Percentiles rank a stretch among this genome's conserved stretches.
These are phyloP conservation scores for Vultur gryphus DNA, from an alignment of 2,797 vertebrate genomes.

Conservation along the genomic window DNA sequence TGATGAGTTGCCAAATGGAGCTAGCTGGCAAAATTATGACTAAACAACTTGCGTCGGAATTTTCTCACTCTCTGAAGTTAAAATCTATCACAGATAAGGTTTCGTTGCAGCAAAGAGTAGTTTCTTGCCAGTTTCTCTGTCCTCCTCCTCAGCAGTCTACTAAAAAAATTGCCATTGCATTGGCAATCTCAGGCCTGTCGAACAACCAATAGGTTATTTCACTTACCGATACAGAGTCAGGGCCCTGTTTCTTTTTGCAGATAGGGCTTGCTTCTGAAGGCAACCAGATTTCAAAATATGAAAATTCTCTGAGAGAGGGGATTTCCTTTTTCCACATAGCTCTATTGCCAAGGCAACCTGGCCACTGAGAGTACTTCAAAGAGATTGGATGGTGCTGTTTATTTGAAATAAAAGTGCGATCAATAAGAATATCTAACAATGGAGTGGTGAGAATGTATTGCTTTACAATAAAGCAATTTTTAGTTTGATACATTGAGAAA, in stretches of 20 bases:
- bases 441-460: background rate
- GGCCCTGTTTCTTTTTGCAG: background rate
- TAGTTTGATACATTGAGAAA: background rate
- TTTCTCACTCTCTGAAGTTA: background rate
- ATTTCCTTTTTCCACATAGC: background rate
- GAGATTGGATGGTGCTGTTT: background rate
- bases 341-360: slow-evolving; percentile 7
- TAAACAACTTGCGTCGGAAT: background rate
- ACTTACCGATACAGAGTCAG: background rate
- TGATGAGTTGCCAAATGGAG: background rate
- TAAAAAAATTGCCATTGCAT: background rate
- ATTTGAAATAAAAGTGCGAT: background rate
- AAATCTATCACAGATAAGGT: background rate
- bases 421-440: background rate
- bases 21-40: background rate
- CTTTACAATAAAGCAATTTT: background rate
- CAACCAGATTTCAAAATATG: background rate
- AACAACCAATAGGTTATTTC: background rate
- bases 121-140: background rate
- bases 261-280: background rate
- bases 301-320: background rate
- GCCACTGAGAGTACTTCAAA: background rate
- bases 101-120: background rate
- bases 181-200: background rate
- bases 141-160: background rate